A percentile compares a stretch with the other conserved stretches of the same genome.
phyloP scores from a whole-genome alignment of 2,888 invertebrate species.

The Philaethria dido region DNA sequence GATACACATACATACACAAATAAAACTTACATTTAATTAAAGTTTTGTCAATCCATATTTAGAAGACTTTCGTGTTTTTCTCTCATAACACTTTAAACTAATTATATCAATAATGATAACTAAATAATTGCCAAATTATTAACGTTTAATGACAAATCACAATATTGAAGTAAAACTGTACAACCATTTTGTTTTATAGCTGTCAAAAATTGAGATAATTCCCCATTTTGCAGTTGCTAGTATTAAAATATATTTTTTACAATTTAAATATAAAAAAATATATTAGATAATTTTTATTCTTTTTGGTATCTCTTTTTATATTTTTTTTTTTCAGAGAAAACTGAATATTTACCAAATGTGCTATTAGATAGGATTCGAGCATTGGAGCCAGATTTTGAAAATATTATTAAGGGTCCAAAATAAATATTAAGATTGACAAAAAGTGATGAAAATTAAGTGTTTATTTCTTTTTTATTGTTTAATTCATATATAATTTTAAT shows the following conservation, averaged over 20 bases:
- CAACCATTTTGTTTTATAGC: background rate
- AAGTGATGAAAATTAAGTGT: no score
- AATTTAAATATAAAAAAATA: background rate
- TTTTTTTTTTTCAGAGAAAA: constrained; percentile 58
- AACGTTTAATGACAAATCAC: background rate
- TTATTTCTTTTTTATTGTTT: background rate
- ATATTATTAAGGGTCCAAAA: constrained; percentile 43
- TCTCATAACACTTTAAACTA: no score
- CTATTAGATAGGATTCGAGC: constrained; percentile 63
- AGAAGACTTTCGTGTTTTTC: no score
- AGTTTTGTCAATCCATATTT: background rate
- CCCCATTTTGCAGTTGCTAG: background rate
- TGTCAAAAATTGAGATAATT: background rate
- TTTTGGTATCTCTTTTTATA: background rate
- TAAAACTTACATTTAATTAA: background rate
- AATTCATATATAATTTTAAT: background rate
- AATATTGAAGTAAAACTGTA: background rate
- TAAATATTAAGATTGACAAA: constrained; percentile 3
- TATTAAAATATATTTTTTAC: background rate
- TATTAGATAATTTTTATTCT: background rate
- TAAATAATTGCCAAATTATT: no score
- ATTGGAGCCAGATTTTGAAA: constrained; percentile 64
- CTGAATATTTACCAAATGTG: constrained; percentile 72
- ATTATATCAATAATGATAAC: no score
- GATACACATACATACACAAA: background rate